These are phyloP conservation scores for Lepus oiostolus DNA, from an alignment of 2,797 vertebrate species.

Conservation along the genomic window DNA sequence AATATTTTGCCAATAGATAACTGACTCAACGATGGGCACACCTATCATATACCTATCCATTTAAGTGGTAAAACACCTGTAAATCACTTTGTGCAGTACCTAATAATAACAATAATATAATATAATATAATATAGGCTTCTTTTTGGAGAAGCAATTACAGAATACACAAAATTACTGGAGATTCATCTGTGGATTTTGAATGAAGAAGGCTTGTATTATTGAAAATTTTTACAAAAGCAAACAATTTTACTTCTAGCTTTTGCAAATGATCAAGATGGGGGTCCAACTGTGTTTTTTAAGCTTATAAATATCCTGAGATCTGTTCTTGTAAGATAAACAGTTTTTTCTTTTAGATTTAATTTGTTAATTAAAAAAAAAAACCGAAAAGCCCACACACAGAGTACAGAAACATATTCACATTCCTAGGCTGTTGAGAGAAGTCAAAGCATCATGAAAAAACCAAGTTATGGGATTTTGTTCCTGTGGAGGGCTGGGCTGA, in stretches of 20 bases:
- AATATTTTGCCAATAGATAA: not conserved
- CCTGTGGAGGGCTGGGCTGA: not conserved
- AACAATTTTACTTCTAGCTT: constrained; percentile 42
- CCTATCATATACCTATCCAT: not conserved
- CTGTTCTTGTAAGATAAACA: constrained; percentile 34
- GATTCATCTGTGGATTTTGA: constrained; percentile 7
- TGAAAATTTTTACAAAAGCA: constrained; percentile 27
- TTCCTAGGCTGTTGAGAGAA: not conserved
- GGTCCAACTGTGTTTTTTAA: constrained; percentile 6
- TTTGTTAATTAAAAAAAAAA: constrained; percentile 3
- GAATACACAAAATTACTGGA: not conserved
- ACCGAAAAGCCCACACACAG: not conserved
- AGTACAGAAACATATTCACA: not conserved
- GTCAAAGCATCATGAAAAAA: not conserved
- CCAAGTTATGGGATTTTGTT: not conserved
- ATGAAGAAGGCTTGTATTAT: not conserved
- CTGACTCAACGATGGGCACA: not conserved
- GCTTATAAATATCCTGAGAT: not conserved
- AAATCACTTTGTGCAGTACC: not conserved
- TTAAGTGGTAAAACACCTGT: not conserved
- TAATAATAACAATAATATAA: not conserved
- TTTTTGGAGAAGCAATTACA: not conserved
- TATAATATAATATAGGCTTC: not conserved
- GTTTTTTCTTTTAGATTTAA: not conserved
- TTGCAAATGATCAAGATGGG: constrained; percentile 34